Evolutionary conservation across 2,113 vertebrate genomes (phyloP).

Genomic region (Amphiprion ocellaris): DNA sequence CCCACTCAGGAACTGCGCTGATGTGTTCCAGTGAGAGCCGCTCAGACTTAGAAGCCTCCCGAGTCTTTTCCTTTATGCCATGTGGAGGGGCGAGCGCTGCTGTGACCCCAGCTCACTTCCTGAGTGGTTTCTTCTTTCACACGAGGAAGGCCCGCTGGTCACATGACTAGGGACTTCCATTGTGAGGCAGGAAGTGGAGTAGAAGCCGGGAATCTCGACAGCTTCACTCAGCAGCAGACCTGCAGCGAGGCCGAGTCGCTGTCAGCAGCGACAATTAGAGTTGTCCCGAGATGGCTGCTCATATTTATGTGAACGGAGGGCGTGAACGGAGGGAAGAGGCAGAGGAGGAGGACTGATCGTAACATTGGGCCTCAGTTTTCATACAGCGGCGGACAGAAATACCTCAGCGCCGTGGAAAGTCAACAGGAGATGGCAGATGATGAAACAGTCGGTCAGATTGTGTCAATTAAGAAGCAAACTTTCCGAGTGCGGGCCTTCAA

Average conservation of each 20-base stretch:
- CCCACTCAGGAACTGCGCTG: conserved; percentile 57
- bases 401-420: conserved; percentile 60
- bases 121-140: conserved; percentile 64
- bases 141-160: conserved; percentile 58
- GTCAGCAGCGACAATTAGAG: conserved; percentile 80
- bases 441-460: conserved; percentile 32
- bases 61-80: conserved; percentile 49
- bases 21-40: conserved; percentile 48
- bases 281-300: conserved; percentile 40
- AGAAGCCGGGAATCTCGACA: conserved; percentile 69
- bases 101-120: conserved; percentile 61
- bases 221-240: conserved; percentile 71
- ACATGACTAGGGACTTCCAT: conserved; percentile 78
- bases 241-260: conserved; percentile 75
- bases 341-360: conserved; percentile 18
- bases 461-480: conserved; percentile 1
- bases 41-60: conserved; percentile 41
- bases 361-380: conserved; percentile 35
- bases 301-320: conserved; percentile 36
- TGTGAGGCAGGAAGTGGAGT: conserved; percentile 79
- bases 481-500: conserved; percentile 29
- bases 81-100: conserved; percentile 26
- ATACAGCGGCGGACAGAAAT: conserved; percentile 51
- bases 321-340: conserved; percentile 26
- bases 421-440: conserved; percentile 36